phyloP scores from a whole-genome alignment of 1,140 invertebrate genomes.

The Pemphigus obesinymphae region DNA sequence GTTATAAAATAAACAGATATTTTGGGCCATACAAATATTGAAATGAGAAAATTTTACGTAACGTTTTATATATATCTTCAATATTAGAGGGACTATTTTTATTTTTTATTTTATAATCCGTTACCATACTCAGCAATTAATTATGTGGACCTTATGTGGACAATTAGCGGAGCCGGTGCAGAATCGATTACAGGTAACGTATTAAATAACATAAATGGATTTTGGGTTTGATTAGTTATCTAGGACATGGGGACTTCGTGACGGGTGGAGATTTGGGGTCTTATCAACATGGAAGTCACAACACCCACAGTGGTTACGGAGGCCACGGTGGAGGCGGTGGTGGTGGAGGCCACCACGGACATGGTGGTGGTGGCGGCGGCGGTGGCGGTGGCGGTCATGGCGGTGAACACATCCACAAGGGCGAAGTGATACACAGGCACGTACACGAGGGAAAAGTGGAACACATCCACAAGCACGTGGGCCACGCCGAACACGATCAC shows the following conservation, averaged over 20 bases:
- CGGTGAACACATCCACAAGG: constrained; percentile 43
- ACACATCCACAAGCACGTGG: constrained; percentile 44
- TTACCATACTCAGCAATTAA: neutral
- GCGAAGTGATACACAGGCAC: constrained; percentile 44
- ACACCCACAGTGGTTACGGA: constrained; percentile 6
- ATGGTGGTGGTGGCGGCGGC: constrained; percentile 35
- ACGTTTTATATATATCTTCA: neutral
- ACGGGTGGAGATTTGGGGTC: neutral
- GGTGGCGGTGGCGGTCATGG: constrained; percentile 31
- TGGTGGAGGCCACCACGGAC: too few relatives aligned
- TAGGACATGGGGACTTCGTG: constrained; percentile 25
- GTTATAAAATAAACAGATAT: too few relatives aligned
- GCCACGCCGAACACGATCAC: constrained; percentile 42
- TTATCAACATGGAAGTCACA: constrained; percentile 26
- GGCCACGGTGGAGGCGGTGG: neutral
- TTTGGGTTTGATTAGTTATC: constrained; percentile 3
- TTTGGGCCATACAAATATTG: too few relatives aligned
- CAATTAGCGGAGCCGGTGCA: neutral
- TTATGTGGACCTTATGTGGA: neutral
- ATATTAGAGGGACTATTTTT: neutral
- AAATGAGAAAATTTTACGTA: neutral
- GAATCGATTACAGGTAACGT: neutral
- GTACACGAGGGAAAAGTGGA: constrained; percentile 44
- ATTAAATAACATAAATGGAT: neutral
- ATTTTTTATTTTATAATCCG: neutral